Evolutionary conservation across 35 echinoderm and acorn worm species (phyloP), one percentile per base, ranked within the genome.

Genomic region (Apostichopus parvimensis): DNA sequence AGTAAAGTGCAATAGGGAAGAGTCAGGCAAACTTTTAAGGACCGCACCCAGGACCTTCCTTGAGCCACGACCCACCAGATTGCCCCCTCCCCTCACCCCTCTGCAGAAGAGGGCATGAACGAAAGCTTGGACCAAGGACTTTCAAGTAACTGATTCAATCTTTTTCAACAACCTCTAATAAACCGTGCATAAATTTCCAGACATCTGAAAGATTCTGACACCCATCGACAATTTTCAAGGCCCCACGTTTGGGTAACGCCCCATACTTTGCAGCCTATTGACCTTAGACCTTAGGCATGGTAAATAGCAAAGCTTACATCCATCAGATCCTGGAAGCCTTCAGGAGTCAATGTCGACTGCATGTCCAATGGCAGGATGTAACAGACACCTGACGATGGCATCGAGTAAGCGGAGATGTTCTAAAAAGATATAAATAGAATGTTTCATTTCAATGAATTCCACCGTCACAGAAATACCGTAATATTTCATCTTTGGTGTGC

Each of bases 401-500:
- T 84, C 17, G 24, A 9, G 17, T 84, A 84, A 7, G 81, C 81
- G 17, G 81, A 58, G 81, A 84, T 17, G 55, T 84, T 84, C 81
- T 84, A 55, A 23, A 84, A 25, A 58, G n/a, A 58, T 9, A 57
- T 21, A 8, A 55, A 53, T 56, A 13, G 52, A 82, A 6, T 55
- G 26, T 6, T 53, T 45, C 4, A 45, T 45, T 45, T 45, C 2
- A 45, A 45, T 45, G 1, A 45, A 45, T 45, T 45, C 34, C 0
- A 45, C 34, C 34, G 34, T 45, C 34, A 45, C 34, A 45, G 34
- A 45, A 45, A 45, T 45, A 45, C 34, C 3, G 34, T 45, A 4
- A 45, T 45, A 45, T 45, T 45, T 45, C 34, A 45, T 45, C 34
- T 45, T 45, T 45, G 34, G 34, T 45, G 34, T 45, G 34, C 34